phyloP scores from a whole-genome alignment of 1,140 invertebrate species.

The Cephus cinctus region DNA sequence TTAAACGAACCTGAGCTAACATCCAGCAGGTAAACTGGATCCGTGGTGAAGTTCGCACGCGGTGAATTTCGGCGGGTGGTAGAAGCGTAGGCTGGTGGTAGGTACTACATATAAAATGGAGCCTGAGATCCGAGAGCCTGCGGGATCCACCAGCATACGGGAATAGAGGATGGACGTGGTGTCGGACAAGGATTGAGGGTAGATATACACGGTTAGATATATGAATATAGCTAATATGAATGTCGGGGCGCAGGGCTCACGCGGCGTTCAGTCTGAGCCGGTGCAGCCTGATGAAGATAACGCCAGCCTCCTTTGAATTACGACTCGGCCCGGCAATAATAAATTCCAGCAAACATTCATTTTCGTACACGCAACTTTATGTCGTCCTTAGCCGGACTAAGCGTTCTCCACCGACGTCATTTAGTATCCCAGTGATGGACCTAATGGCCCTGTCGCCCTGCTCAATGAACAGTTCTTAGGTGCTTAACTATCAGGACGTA shows the following conservation, averaged over 20 bases:
- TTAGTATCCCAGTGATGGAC: slow-evolving; percentile 50
- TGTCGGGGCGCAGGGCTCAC: slow-evolving; percentile 14
- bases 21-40: too few species aligned
- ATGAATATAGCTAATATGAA: slow-evolving; percentile 1
- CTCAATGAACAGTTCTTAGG: slow-evolving; percentile 33
- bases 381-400: slow-evolving; percentile 52
- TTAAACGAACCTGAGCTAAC: neutral
- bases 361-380: slow-evolving; percentile 57
- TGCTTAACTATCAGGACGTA: too few species aligned
- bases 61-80: neutral
- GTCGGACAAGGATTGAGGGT: neutral
- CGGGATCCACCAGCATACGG: neutral
- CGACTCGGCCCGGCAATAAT: slow-evolving; percentile 50
- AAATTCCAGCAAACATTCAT: slow-evolving; percentile 57
- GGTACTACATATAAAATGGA: neutral
- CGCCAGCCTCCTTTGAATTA: slow-evolving; percentile 54
- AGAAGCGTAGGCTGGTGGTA: neutral
- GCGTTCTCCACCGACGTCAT: slow-evolving; percentile 48
- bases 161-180: neutral
- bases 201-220: neutral
- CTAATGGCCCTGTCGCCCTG: slow-evolving; percentile 43
- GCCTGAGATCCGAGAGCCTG: neutral
- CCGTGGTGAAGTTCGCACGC: too few species aligned
- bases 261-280: slow-evolving; percentile 19
- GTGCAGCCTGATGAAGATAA: slow-evolving; percentile 54